phyloP scores from a whole-genome alignment of 2,113 vertebrate genomes.

The Psephotus haematonotus region DNA sequence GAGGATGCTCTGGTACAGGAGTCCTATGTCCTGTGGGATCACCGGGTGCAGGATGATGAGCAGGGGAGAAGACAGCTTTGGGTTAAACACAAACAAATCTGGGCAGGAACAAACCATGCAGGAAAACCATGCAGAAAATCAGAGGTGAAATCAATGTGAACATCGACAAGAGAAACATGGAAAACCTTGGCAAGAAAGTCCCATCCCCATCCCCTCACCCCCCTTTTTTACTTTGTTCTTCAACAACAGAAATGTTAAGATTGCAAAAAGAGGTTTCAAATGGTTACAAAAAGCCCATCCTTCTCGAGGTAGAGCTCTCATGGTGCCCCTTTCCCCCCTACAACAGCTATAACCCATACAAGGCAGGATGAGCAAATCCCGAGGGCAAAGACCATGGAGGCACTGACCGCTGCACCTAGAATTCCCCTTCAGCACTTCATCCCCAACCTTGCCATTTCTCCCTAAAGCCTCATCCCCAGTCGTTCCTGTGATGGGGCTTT shows the following conservation, averaged over 20 bases:
- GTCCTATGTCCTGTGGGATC: neutral
- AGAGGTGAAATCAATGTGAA: conserved; percentile 5
- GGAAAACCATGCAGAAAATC: conserved; percentile 39
- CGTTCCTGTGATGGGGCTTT: fast-evolving
- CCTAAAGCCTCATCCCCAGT: neutral
- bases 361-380: neutral
- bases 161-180: neutral
- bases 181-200: neutral
- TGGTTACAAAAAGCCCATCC: neutral
- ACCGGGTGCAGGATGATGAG: neutral
- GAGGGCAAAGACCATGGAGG: fast-evolving
- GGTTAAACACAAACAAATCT: conserved; percentile 46
- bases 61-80: conserved; percentile 28
- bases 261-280: neutral
- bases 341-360: neutral
- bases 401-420: fast-evolving
- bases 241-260: neutral
- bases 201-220: neutral
- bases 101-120: conserved; percentile 33
- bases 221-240: neutral
- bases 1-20: conserved; percentile 18
- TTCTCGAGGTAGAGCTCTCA: neutral
- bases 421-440: neutral
- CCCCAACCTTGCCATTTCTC: neutral
- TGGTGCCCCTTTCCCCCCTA: neutral